phyloP scores from a whole-genome alignment of 2,113 vertebrate species.

The Castor canadensis region DNA sequence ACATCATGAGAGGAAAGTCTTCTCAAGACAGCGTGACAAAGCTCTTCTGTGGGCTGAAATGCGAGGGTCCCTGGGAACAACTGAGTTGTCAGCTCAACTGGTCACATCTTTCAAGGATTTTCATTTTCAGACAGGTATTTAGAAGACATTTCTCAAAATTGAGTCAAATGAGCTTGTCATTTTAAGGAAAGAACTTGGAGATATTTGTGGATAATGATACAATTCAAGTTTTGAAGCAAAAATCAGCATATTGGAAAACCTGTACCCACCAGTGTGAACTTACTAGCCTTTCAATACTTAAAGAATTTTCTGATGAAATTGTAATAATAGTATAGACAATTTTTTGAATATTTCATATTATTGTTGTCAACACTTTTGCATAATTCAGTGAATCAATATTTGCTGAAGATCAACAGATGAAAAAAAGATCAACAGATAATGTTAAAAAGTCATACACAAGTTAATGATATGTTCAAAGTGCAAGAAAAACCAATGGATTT shows the following conservation, averaged over 20 bases:
- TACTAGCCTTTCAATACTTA: neutral
- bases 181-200: neutral
- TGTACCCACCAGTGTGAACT: neutral
- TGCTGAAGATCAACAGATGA: too few relatives aligned
- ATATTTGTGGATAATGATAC: neutral
- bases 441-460: neutral
- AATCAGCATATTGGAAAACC: constrained; percentile 25
- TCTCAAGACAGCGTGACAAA: rapidly evolving
- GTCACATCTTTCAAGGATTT: neutral
- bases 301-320: neutral
- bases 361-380: neutral
- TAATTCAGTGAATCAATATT: neutral
- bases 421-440: neutral
- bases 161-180: neutral
- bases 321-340: neutral
- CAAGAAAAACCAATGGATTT: neutral
- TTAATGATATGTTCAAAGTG: neutral
- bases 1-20: neutral
- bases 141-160: constrained; percentile 49
- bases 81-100: neutral
- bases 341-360: neutral
- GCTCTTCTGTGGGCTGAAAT: neutral
- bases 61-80: rapidly evolving
- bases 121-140: neutral
- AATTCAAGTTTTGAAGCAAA: constrained; percentile 50